A percentile compares a stretch with the other conserved stretches of the same genome.
These are phyloP conservation scores for Pao palembangensis DNA, from an alignment of 2,113 vertebrate species.

Conservation along the genomic window DNA sequence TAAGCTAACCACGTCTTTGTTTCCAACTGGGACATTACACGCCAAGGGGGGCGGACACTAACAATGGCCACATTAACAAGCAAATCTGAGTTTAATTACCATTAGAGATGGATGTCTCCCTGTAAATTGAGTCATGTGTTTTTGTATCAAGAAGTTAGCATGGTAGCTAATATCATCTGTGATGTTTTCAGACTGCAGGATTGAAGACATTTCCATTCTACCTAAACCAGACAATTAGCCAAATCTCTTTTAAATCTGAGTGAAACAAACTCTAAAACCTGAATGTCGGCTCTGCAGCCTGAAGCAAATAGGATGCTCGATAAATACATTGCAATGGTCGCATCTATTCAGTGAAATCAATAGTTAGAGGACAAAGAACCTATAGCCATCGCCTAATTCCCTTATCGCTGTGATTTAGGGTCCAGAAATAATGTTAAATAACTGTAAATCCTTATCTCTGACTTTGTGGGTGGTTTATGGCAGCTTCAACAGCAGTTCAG, in stretches of 20 bases:
- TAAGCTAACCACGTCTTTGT: conserved; percentile 61
- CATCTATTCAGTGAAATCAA: conserved; percentile 63
- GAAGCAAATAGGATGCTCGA: conserved; percentile 64
- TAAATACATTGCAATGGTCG: conserved; percentile 59
- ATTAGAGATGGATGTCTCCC: conserved; percentile 40
- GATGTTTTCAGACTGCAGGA: neutral
- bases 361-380: conserved; percentile 72
- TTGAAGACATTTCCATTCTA: conserved; percentile 14
- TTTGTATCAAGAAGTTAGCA: conserved; percentile 27
- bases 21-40: conserved; percentile 59
- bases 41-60: conserved; percentile 43
- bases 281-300: conserved; percentile 44
- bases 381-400: conserved; percentile 71
- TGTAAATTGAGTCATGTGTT: conserved; percentile 41
- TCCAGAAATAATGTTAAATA: conserved; percentile 72
- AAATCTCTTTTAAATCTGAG: conserved; percentile 5
- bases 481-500: conserved; percentile 71
- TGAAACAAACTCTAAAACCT: conserved; percentile 49
- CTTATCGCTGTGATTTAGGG: conserved; percentile 71
- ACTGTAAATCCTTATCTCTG: conserved; percentile 78
- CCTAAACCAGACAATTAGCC: conserved; percentile 10
- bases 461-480: conserved; percentile 76
- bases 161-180: neutral
- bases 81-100: conserved; percentile 47
- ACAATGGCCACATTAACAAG: conserved; percentile 56